A percentile compares a stretch with the other conserved stretches of the same genome.
These are phyloP conservation scores for Pseudanteris insignis DNA, from an alignment of 2,888 invertebrate genomes.

Conservation along the genomic window DNA sequence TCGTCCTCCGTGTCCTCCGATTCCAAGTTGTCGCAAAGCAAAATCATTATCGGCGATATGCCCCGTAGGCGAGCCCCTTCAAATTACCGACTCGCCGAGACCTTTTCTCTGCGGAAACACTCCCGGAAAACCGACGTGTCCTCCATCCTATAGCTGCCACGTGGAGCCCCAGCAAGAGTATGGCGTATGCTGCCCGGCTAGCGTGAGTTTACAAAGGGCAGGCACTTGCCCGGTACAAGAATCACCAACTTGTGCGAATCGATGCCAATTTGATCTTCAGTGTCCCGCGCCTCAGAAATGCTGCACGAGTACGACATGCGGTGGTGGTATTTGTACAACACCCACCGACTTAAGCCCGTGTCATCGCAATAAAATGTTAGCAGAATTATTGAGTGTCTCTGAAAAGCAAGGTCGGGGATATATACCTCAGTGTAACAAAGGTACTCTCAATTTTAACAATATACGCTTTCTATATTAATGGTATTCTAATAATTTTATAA, in stretches of 20 bases:
- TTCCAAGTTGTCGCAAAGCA: slow-evolving; percentile 84
- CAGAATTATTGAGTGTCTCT: slow-evolving; percentile 79
- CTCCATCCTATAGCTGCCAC: slow-evolving; percentile 81
- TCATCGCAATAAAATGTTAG: slow-evolving; percentile 79
- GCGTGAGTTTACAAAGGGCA: slow-evolving; percentile 78
- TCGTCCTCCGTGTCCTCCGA: slow-evolving; percentile 82
- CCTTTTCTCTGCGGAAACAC: slow-evolving; percentile 86
- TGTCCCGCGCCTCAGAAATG: slow-evolving; percentile 86
- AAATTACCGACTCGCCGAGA: slow-evolving; percentile 73
- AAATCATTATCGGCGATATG: slow-evolving; percentile 79
- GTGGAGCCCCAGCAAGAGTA: slow-evolving; percentile 85
- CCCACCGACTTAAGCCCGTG: slow-evolving; percentile 78
- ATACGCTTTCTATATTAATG: no score
- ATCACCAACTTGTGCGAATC: slow-evolving; percentile 71
- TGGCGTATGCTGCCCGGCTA: slow-evolving; percentile 87
- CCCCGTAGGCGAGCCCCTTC: slow-evolving; percentile 71
- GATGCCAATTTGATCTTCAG: slow-evolving; percentile 82
- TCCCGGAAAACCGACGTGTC: slow-evolving; percentile 84
- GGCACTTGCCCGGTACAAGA: slow-evolving; percentile 76
- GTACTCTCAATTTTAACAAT: no score
- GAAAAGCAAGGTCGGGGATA: slow-evolving; percentile 85
- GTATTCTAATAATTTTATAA: no score
- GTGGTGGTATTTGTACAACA: slow-evolving; percentile 75
- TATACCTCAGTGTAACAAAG: slow-evolving; percentile 79
- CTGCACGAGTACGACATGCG: slow-evolving; percentile 78